A percentile compares a stretch with the other conserved stretches of the same genome.
Conservation (phyloP, 2,797 vertebrate genomes). For the Petrocephalus schoutedeni region DNA sequence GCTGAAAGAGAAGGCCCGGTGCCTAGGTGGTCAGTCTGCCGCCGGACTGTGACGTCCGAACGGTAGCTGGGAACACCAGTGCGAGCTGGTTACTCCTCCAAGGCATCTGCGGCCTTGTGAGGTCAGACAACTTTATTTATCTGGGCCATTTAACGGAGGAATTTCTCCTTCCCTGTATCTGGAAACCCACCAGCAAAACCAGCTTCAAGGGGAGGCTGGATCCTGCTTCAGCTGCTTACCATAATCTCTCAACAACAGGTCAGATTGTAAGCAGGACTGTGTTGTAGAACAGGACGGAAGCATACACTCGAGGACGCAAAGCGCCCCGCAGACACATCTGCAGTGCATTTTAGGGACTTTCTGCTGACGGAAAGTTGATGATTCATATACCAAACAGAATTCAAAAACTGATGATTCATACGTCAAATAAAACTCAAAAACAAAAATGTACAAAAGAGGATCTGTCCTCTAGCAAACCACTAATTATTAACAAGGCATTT, state of each 20-base stretch:
- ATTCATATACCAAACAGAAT: background rate
- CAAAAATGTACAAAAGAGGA: background rate
- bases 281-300: background rate
- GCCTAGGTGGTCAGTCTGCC: background rate
- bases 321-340: background rate
- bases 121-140: background rate
- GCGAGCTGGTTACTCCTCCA: background rate
- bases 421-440: background rate
- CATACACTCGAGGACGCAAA: background rate
- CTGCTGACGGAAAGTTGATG: background rate
- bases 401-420: background rate
- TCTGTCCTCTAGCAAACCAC: background rate
- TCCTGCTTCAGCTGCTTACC: background rate
- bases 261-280: background rate
- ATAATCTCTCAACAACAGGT: constrained; percentile 7
- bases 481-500: background rate
- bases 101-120: background rate
- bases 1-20: background rate
- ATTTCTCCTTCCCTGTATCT: background rate
- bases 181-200: background rate
- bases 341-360: no score
- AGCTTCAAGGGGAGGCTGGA: background rate
- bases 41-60: background rate
- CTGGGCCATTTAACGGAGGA: background rate
- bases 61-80: background rate